Base-by-base conservation (phyloP, 2,113 vertebrate genomes). In the Austrofundulus limnaeus region DNA sequence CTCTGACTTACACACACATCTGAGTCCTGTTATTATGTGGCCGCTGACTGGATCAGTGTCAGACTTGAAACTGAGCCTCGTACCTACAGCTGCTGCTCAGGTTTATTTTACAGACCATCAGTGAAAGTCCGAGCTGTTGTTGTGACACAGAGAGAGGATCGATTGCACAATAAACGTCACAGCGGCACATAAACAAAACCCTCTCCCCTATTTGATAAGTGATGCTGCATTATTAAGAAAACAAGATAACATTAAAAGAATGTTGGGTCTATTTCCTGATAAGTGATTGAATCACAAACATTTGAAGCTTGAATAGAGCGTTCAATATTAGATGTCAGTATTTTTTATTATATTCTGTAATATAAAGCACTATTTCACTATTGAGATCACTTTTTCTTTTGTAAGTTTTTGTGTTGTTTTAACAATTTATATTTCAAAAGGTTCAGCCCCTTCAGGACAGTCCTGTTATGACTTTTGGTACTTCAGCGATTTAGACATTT, bases 21-120 rank as follows among this genome's bases (percentile, higher is more conserved):
- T 50, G 12, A 53, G 31, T 50, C 57, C 31, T 13, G 53, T 23
- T 21, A 13, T 65, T 46, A 11, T 2, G 14, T 45, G 53, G 48
- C 53, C 25, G 45, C 55, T 25, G 31, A 13, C 16, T 19, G 76
- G 78, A 68, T 25, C 41, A 2, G 66, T 48, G 80, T 70, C 83
- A 81, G 77, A 70, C 63, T 76, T 72, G 85, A 82, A 77, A 79
- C 72, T 76, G 77, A 80, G 75, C 63, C 60, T 49, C 61, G 28
- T 43, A n/a, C 50, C 38, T 62, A 62, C 60, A 45, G 34, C 13
- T 12, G 53, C 63, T 68, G 14, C 10, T 34, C 74, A 41, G 51
- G 66, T 70, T 83, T 61, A 62, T 66, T 52, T 86, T 86, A 70
- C 80, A 58, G 78, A 72, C 71, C 73, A 45, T 72, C 80, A 53